A percentile compares a stretch with the other conserved stretches of the same genome.
These are phyloP conservation scores for Sialia sialis DNA, from an alignment of 2,113 vertebrate species.

Conservation along the genomic window DNA sequence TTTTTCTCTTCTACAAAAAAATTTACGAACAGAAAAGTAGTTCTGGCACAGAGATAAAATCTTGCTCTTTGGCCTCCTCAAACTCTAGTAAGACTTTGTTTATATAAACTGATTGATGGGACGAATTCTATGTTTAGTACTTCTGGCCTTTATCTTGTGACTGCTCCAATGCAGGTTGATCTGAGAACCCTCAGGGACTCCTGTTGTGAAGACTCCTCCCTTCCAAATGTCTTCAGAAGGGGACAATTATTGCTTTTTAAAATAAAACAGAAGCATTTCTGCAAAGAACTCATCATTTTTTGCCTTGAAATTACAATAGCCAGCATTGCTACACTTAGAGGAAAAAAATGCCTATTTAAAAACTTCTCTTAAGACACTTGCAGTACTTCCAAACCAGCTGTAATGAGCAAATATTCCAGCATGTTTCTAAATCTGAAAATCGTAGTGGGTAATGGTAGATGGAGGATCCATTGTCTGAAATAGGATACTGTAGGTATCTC, in stretches of 20 bases:
- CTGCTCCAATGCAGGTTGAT: background rate
- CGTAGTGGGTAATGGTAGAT: background rate
- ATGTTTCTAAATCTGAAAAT: background rate
- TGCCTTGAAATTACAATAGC: background rate
- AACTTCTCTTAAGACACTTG: background rate
- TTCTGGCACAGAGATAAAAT: background rate
- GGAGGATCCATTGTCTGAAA: background rate
- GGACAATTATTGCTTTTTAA: background rate
- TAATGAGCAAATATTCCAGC: background rate
- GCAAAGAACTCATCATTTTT: background rate
- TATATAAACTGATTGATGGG: conserved; percentile 3
- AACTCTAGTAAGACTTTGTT: background rate
- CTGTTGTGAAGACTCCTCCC: background rate
- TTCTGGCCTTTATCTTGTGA: conserved; percentile 13
- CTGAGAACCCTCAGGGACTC: background rate
- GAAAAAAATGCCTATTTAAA: background rate
- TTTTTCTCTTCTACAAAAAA: background rate
- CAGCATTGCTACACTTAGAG: background rate
- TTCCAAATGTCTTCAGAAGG: background rate
- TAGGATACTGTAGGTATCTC: background rate
- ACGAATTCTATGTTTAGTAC: background rate
- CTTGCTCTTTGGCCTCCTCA: background rate
- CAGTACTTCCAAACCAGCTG: background rate
- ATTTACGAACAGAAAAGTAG: background rate
- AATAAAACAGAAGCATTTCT: background rate